phyloP scores from a whole-genome alignment of 2,113 vertebrate genomes.

The Serinus canaria region DNA sequence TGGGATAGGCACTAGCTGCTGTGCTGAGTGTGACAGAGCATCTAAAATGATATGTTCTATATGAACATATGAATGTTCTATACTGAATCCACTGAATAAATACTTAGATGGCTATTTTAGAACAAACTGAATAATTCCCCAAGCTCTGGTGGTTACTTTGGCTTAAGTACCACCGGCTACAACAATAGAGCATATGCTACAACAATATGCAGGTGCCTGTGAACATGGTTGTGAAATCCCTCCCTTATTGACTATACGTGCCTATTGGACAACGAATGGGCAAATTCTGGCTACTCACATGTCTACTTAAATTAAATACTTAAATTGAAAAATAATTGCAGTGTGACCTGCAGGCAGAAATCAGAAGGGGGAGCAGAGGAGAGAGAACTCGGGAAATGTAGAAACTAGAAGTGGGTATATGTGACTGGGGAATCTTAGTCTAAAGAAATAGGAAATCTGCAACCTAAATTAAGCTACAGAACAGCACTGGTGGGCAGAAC shows the following conservation, averaged over 20 bases:
- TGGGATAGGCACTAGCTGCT: background rate
- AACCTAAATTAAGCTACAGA: background rate
- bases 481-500: background rate
- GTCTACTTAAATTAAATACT: background rate
- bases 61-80: background rate
- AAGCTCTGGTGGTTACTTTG: background rate
- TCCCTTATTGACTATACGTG: background rate
- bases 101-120: background rate
- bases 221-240: background rate
- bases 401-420: background rate
- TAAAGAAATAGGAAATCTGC: background rate
- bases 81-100: background rate
- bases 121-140: background rate
- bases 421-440: background rate
- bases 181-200: background rate
- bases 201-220: background rate
- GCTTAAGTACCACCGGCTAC: background rate
- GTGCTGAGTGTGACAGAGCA: accelerated
- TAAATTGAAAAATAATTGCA: background rate
- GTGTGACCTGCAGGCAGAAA: background rate
- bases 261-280: background rate
- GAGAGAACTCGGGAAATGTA: background rate
- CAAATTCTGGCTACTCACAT: background rate
- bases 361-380: background rate
- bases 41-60: background rate